Evolutionary conservation across 1,140 invertebrate species (phyloP).

Genomic region (silkworm (Bombyx mori)): ASM3026992v2 NC_085115.1:11012501-11013000

Average conservation of each 20-base stretch:
- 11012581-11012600: slow-evolving; percentile 75
- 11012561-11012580: slow-evolving; percentile 78
- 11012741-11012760: slow-evolving; percentile 74
- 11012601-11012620: slow-evolving; percentile 79
- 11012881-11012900: slow-evolving; percentile 66
- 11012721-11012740: slow-evolving; percentile 75
- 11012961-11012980: slow-evolving; percentile 43
- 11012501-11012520: slow-evolving; percentile 72
- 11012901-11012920: slow-evolving; percentile 20
- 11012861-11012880: slow-evolving; percentile 61
- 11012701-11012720: slow-evolving; percentile 76
- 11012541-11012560: slow-evolving; percentile 80
- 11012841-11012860: slow-evolving; percentile 74
- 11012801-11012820: slow-evolving; percentile 77
- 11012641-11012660: slow-evolving; percentile 77
- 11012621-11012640: slow-evolving; percentile 73
- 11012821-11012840: slow-evolving; percentile 74
- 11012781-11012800: slow-evolving; percentile 77
- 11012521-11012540: slow-evolving; percentile 78
- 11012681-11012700: slow-evolving; percentile 77
- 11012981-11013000: slow-evolving; percentile 70
- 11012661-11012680: slow-evolving; percentile 73
- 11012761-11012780: slow-evolving; percentile 72
- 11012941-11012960: slow-evolving; percentile 30
- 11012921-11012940: slow-evolving; percentile 24